Conservation (phyloP, 2,888 invertebrate genomes). For the Coecobrya sp. region DNA sequence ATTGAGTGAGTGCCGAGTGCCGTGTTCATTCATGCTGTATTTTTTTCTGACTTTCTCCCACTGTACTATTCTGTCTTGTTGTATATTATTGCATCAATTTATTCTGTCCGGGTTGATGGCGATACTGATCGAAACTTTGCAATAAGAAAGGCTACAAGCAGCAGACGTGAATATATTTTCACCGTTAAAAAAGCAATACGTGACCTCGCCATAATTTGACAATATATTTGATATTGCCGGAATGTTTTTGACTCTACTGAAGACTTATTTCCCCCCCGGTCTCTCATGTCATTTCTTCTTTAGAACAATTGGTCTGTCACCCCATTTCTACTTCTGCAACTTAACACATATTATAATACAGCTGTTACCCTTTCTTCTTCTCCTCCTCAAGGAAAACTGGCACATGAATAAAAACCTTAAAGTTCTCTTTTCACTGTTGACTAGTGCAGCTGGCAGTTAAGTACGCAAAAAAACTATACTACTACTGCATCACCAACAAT, state of each 20-base stretch:
- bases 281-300: neutral
- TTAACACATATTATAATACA: constrained; percentile 49
- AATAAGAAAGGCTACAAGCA: neutral
- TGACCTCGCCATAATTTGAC: neutral
- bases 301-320: neutral
- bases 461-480: constrained; percentile 32
- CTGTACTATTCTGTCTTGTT: no score
- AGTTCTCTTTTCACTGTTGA: constrained; percentile 30
- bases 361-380: constrained; percentile 43
- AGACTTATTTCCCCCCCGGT: neutral
- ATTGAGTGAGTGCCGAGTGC: neutral
- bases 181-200: neutral
- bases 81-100: no score
- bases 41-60: neutral
- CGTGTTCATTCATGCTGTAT: neutral
- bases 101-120: no score
- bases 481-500: neutral
- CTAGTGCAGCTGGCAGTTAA: constrained; percentile 54
- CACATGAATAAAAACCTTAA: constrained; percentile 34
- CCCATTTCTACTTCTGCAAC: constrained; percentile 49
- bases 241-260: neutral
- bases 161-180: neutral
- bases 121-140: neutral
- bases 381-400: constrained; percentile 54
- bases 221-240: neutral